phyloP scores from a whole-genome alignment of 1,140 invertebrate genomes.

The Galleria mellonella region DNA sequence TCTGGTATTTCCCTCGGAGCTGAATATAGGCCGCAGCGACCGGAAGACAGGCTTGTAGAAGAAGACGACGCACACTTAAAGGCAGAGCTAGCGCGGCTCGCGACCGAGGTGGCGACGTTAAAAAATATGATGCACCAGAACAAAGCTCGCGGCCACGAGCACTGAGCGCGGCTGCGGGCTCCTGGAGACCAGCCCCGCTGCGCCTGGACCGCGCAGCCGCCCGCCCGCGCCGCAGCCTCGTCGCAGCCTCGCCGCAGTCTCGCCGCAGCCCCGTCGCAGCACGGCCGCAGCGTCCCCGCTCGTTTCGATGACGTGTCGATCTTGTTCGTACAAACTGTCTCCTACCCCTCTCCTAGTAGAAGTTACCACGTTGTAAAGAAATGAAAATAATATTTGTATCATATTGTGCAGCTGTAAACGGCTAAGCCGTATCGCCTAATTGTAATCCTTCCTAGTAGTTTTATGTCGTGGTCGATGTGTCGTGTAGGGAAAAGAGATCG shows the following conservation, averaged over 20 bases:
- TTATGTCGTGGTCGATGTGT: constrained; percentile 41
- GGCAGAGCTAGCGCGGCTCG: constrained; percentile 89
- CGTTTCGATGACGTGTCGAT: constrained; percentile 19
- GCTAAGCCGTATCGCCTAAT: constrained; percentile 60
- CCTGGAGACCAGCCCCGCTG: constrained; percentile 13
- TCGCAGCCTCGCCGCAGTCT: background rate
- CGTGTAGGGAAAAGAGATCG: constrained; percentile 29
- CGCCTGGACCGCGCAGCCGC: constrained; percentile 9
- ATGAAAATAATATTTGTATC: constrained; percentile 62
- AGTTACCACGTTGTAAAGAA: constrained; percentile 68
- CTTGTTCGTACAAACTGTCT: constrained; percentile 61
- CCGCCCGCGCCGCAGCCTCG: constrained; percentile 7
- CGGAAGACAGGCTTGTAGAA: constrained; percentile 62
- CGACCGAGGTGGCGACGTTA: constrained; percentile 93
- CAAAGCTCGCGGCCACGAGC: constrained; percentile 60
- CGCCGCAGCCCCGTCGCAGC: constrained; percentile 14
- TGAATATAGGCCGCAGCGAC: constrained; percentile 69
- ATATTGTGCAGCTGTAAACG: constrained; percentile 67
- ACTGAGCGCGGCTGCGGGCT: constrained; percentile 44
- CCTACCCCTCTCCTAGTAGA: constrained; percentile 49
- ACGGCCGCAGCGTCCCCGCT: constrained; percentile 4
- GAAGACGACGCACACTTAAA: constrained; percentile 85
- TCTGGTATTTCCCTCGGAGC: constrained; percentile 88
- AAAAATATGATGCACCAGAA: constrained; percentile 82
- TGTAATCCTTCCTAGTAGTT: constrained; percentile 68